These are phyloP conservation scores for Alentia gelatinosa DNA, from an alignment of 2,888 invertebrate genomes.

Conservation along the genomic window DNA sequence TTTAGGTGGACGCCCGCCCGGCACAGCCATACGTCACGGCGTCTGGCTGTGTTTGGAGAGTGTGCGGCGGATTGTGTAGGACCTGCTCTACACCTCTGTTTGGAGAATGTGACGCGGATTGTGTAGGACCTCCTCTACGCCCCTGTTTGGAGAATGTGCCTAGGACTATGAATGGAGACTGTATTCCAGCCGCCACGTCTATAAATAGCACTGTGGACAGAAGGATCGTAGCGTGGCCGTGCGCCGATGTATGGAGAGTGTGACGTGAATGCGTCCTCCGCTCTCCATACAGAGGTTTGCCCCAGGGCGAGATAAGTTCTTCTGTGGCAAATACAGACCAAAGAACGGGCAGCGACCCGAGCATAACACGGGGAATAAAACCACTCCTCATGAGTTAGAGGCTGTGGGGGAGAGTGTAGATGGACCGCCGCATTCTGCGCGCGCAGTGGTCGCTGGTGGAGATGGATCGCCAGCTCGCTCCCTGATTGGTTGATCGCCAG, in stretches of 20 bases:
- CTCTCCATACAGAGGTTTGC: neutral
- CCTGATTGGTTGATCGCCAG: too few species aligned
- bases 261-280: neutral
- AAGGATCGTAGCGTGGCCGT: neutral
- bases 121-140: neutral
- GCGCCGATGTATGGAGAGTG: constrained; percentile 33
- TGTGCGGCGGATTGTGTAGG: too few species aligned
- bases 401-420: neutral
- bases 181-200: neutral
- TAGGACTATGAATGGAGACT: constrained; percentile 2
- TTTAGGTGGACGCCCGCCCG: neutral
- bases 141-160: neutral
- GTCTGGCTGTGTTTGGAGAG: too few species aligned
- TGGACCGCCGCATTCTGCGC: too few species aligned
- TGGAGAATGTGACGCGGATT: neutral
- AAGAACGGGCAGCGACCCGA: neutral
- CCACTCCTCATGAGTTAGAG: neutral
- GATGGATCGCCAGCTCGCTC: too few species aligned
- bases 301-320: neutral
- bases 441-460: too few species aligned
- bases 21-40: too few species aligned
- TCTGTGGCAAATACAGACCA: neutral
- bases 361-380: neutral
- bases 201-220: constrained; percentile 19
- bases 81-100: neutral